phyloP scores from a whole-genome alignment of 2,888 invertebrate genomes.

The Drosophila seclusa region DNA sequence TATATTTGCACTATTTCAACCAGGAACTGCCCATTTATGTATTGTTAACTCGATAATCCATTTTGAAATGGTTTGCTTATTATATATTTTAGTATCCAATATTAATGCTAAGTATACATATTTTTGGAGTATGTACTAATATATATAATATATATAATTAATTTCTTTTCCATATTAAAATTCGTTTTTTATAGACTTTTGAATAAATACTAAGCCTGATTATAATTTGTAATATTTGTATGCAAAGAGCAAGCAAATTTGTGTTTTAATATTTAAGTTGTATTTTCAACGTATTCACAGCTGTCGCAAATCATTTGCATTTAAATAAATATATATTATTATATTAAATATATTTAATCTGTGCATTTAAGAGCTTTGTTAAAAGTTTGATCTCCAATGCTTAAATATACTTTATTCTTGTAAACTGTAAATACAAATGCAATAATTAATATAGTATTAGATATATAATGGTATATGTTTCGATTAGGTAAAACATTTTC shows the following conservation, averaged over 20 bases:
- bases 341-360: conserved; percentile 1
- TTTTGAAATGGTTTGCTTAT: conserved; percentile 6
- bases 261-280: not conserved
- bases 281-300: conserved; percentile 2
- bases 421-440: conserved; percentile 19
- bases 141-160: not conserved
- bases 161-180: conserved; percentile 27
- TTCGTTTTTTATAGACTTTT: conserved; percentile 34
- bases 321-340: conserved; percentile 11
- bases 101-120: not conserved
- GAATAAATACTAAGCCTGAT: conserved; percentile 28
- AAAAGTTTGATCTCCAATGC: conserved; percentile 18
- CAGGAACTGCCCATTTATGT: conserved; percentile 72
- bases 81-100: not conserved
- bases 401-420: conserved; percentile 18
- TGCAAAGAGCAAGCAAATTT: not conserved
- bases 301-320: not conserved
- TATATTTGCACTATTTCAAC: conserved; percentile 78
- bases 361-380: conserved; percentile 18
- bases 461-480: conserved; percentile 1
- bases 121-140: not conserved
- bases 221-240: not conserved
- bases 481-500: conserved; percentile 31
- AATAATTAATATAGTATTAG: conserved; percentile 20
- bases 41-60: conserved; percentile 5